phyloP scores from a whole-genome alignment of 2,797 vertebrate genomes.

The Sebastes jordani region DNA sequence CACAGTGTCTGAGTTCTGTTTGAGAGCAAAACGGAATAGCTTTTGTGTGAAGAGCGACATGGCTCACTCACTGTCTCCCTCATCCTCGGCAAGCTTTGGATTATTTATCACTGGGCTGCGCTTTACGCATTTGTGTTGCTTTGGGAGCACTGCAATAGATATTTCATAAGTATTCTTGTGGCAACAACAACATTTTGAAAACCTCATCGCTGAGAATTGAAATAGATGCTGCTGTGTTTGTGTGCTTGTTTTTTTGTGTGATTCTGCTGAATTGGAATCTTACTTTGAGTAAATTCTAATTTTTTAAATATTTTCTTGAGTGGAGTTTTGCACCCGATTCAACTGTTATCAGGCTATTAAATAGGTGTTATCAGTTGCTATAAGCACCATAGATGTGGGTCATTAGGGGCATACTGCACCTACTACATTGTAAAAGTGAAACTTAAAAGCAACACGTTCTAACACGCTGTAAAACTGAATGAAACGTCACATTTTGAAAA shows the following conservation, averaged over 20 bases:
- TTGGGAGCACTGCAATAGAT: conserved; percentile 34
- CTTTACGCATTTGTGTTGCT: conserved; percentile 36
- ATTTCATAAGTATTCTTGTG: conserved; percentile 56
- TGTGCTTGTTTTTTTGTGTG: neutral
- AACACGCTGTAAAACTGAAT: no score
- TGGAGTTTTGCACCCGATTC: neutral
- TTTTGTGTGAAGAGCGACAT: conserved; percentile 60
- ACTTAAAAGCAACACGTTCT: no score
- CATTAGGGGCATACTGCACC: no score
- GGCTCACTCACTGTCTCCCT: conserved; percentile 47
- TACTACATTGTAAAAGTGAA: no score
- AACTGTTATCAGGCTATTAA: no score
- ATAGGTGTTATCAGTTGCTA: no score
- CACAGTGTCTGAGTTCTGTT: conserved; percentile 59
- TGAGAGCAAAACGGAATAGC: conserved; percentile 63
- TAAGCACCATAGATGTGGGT: no score
- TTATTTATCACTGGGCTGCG: conserved; percentile 61
- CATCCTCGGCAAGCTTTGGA: conserved; percentile 48
- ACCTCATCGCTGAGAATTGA: conserved; percentile 6
- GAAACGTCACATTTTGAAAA: no score
- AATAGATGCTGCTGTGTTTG: neutral
- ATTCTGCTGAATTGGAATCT: conserved; percentile 2
- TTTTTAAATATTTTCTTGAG: neutral
- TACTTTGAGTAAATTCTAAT: neutral
- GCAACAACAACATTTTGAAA: conserved; percentile 24